Base-by-base conservation (phyloP, 1,140 invertebrate genomes). In the Heterodera carotae region DNA sequence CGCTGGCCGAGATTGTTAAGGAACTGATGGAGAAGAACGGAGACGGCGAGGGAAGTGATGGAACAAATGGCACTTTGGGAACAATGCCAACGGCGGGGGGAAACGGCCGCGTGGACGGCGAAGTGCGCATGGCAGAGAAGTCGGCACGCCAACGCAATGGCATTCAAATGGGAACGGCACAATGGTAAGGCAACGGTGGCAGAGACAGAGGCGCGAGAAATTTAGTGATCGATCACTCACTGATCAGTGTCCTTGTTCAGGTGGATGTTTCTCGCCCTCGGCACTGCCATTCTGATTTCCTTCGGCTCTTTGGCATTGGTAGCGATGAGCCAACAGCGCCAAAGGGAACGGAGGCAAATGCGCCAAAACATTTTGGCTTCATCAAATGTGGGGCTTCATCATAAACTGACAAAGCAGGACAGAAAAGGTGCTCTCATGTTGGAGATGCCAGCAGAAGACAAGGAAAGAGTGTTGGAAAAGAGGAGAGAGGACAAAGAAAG, bases 271-370 rank as follows among this genome's bases (percentile, higher is more conserved):
- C 3, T 78, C 10, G 31, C 53, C 10, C 39, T 78, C 43, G 75
- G 77, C 34, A 43, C 34, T 31, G 76, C 77, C 75, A 78, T 78
- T 33, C 18, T 78, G 39, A 27, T 78, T 29, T 69, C 76, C 8
- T 59, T 78, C 12, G 53, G 59, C 25, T 76, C 77, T 1, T 60
- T 78, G 33, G 27, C 66, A 18, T 36, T 78, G 60, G 33, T 78
- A 22, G 75, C 70, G 25, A n/a, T 78, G 15, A 33, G n/a, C 31
- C 76, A 78, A 31, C 69, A 77, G 5, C 36, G 56, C 29, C 34
- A 59, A 78, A 59, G 75, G 25, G 60, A 69, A 69, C 62, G 59
- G 34, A 48, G 69, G 72, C 27, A 76, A 48, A 31, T 43, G 39
- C 69, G 27, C 62, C 27, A 66, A 27, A 66, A 29, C 59, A 74